A percentile compares a stretch with the other conserved stretches of the same genome.
phyloP scores from a whole-genome alignment of 2,113 vertebrate species.

The Colossoma macropomum region DNA sequence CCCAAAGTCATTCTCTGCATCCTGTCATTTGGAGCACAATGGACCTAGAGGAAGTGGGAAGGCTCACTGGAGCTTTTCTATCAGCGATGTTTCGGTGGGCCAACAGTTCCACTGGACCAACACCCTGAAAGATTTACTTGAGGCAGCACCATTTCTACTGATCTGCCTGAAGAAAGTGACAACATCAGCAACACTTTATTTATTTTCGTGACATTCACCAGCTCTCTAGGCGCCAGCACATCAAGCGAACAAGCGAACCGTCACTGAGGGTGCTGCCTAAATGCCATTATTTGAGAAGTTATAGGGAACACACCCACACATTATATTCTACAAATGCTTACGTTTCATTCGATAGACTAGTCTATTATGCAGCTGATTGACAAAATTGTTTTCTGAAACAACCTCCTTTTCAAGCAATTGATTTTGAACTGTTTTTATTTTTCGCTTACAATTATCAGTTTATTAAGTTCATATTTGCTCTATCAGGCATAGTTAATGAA shows the following conservation, averaged over 20 bases:
- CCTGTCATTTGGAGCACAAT: slow-evolving; percentile 74
- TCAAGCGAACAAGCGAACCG: background rate
- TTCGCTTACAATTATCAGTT: slow-evolving; percentile 1
- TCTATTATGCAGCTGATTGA: background rate
- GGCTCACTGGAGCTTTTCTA: slow-evolving; percentile 56
- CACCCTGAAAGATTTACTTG: slow-evolving; percentile 51
- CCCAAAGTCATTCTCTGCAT: slow-evolving; percentile 68
- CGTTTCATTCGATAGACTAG: background rate
- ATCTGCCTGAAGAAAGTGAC: background rate
- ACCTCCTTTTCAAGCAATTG: background rate
- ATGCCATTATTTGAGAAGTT: slow-evolving; percentile 1
- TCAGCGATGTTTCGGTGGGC: slow-evolving; percentile 64
- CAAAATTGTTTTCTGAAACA: background rate
- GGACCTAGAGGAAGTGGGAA: slow-evolving; percentile 67
- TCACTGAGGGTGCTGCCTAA: background rate
- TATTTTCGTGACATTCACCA: background rate
- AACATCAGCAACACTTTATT: background rate
- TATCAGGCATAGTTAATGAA: background rate
- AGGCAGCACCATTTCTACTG: background rate
- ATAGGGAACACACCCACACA: background rate
- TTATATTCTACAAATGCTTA: background rate
- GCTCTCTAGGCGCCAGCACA: background rate
- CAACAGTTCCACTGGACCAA: slow-evolving; percentile 59
- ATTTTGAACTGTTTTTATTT: background rate
- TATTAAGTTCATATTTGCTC: background rate